phyloP scores from a whole-genome alignment of 2,797 vertebrate species.

The Sebastiscus tertius region DNA sequence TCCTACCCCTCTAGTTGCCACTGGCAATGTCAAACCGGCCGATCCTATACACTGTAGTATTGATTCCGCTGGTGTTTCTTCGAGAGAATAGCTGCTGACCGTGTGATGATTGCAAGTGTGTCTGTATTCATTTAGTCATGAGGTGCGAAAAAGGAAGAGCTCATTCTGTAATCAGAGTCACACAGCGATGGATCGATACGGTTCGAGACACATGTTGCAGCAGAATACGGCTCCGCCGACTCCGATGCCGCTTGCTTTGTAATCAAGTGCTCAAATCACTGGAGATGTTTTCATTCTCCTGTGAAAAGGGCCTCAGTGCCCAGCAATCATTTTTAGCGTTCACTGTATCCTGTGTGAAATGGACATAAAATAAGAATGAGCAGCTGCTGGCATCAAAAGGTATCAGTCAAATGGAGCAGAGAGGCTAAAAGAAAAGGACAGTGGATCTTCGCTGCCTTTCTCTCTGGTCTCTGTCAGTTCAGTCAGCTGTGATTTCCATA shows the following conservation, averaged over 20 bases:
- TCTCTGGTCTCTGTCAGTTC: slow-evolving; percentile 75
- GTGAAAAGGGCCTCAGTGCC: slow-evolving; percentile 13
- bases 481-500: slow-evolving; percentile 87
- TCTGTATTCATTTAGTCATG: slow-evolving; percentile 41
- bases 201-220: slow-evolving; percentile 16
- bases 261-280: slow-evolving; percentile 38
- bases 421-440: slow-evolving; percentile 54
- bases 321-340: slow-evolving; percentile 31
- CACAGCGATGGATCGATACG: slow-evolving; percentile 38
- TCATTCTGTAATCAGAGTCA: slow-evolving; percentile 54
- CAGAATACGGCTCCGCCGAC: slow-evolving; percentile 1
- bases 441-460: slow-evolving; percentile 55
- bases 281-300: slow-evolving; percentile 35
- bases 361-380: slow-evolving; percentile 68
- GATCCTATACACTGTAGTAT: slow-evolving; percentile 22
- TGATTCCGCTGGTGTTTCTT: slow-evolving; percentile 30
- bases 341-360: slow-evolving; percentile 46
- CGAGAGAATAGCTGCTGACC: slow-evolving; percentile 6
- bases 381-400: slow-evolving; percentile 60
- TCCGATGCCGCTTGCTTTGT: slow-evolving; percentile 12
- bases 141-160: slow-evolving; percentile 39
- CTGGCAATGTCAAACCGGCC: slow-evolving; percentile 11
- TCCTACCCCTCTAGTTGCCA: background rate
- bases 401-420: slow-evolving; percentile 67
- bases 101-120: slow-evolving; percentile 30